phyloP scores from a whole-genome alignment of 2,797 vertebrate species.

The Apogon talboti region DNA sequence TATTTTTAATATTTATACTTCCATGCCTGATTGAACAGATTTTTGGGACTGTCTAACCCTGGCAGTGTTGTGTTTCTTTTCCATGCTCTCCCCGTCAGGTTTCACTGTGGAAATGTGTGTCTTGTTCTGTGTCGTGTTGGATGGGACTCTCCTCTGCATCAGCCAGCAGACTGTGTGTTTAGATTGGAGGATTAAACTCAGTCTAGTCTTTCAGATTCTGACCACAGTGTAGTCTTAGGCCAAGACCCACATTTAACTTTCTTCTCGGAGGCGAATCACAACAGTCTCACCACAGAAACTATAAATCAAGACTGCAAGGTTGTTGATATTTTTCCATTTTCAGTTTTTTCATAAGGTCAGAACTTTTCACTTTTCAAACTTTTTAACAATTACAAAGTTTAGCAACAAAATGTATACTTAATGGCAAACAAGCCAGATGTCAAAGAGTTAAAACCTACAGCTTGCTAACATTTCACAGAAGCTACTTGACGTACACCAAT shows the following conservation, averaged over 20 bases:
- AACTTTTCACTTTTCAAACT: conserved; percentile 5
- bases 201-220: conserved; percentile 56
- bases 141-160: conserved; percentile 20
- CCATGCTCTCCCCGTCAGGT: conserved; percentile 38
- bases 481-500: neutral
- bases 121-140: conserved; percentile 24
- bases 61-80: conserved; percentile 37
- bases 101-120: conserved; percentile 26
- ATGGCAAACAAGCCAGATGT: too few species aligned
- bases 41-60: conserved; percentile 14
- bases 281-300: conserved; percentile 12
- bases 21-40: conserved; percentile 13
- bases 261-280: conserved; percentile 21
- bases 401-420: neutral
- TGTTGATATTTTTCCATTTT: conserved; percentile 38
- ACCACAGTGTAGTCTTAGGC: conserved; percentile 46
- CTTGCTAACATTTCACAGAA: neutral
- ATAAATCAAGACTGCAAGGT: conserved; percentile 7
- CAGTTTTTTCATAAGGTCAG: neutral
- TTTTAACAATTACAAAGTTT: neutral
- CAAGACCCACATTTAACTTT: conserved; percentile 58
- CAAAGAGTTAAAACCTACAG: neutral
- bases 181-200: conserved; percentile 59
- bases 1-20: conserved; percentile 29
- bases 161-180: conserved; percentile 48